phyloP scores from a whole-genome alignment of 2,113 vertebrate genomes.

The Pelecanoides urinatrix region DNA sequence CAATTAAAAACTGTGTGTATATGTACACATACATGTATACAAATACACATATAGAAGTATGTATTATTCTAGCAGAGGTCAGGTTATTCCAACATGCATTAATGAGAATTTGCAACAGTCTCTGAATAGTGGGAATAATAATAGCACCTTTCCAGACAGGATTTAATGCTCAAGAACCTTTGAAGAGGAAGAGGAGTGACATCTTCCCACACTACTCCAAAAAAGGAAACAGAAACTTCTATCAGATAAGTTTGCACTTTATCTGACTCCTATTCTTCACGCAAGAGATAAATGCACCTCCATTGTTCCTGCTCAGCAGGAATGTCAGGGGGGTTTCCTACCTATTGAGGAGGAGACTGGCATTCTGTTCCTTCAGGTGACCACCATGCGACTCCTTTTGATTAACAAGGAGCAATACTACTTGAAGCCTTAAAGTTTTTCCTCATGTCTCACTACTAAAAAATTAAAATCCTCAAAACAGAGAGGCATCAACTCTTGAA shows the following conservation, averaged over 20 bases:
- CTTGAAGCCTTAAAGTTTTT: background rate
- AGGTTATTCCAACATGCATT: background rate
- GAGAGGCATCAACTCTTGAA: background rate
- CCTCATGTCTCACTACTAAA: background rate
- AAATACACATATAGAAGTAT: background rate
- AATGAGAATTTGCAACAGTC: background rate
- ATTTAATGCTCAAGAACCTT: background rate
- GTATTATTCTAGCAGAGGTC: background rate
- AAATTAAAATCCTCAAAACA: background rate
- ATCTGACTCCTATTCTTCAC: background rate
- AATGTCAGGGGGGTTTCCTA: background rate
- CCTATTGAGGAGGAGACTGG: background rate
- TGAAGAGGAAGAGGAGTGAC: background rate
- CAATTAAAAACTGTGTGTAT: background rate
- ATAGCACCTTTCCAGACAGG: background rate
- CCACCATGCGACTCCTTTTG: background rate
- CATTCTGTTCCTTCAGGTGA: background rate
- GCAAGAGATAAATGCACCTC: background rate
- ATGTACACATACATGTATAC: background rate
- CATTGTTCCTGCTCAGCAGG: background rate
- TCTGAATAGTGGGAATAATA: background rate
- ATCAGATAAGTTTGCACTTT: background rate
- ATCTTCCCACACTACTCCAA: background rate
- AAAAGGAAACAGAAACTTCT: background rate
- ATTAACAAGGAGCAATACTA: background rate